Base-by-base conservation (phyloP, 2,113 vertebrate species). In the Corvus moneduloides region DNA sequence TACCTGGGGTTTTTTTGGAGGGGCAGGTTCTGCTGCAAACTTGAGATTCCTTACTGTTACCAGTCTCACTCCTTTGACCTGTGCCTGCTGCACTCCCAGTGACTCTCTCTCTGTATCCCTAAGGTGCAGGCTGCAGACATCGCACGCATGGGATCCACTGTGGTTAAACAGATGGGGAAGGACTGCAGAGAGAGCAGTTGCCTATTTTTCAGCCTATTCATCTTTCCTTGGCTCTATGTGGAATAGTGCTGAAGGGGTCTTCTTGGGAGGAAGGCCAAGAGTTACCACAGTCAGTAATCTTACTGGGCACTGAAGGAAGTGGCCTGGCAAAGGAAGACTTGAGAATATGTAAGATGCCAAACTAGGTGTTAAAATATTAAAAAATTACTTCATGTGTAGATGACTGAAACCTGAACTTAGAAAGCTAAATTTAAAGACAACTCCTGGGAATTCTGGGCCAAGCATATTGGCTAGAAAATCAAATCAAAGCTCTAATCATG, bases 81-180 rank as follows among this genome's bases (percentile, higher is more conserved):
- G 10, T 14, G 10, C 28, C 35, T 66, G 18, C 30, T 69, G 28
- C 2, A 1, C 39, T 64, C 24, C n/a, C 3, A 0, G 13, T 22
- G 30, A 44, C 66, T 54, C 4, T 48, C n/a, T 35, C 5, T 44
- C 13, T 74, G 13, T 30, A 61, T 12, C 19, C 13, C 27, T 10
- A 28, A 83, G 37, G 13, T 35, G 7, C 59, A 84, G n/a, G 22
- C 26, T 43, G 22, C 30, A 87, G n/a, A 13, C 8, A 7, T 63
- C 0, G 1, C 48, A 37, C 11, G 16, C 35, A 7, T 5, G 2
- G 37, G 28, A 79, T 20, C 35, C 69, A 82, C 23, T 37, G 11
- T 37, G 49, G 9, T 54, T 68, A 55, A 92, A 87, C 24, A 90
- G 51, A 77, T 39, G 14, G 77, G 22, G 28, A 64, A 73, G 35